Conservation (phyloP, 2,888 invertebrate genomes). For the Andrena chrysosceles region DNA sequence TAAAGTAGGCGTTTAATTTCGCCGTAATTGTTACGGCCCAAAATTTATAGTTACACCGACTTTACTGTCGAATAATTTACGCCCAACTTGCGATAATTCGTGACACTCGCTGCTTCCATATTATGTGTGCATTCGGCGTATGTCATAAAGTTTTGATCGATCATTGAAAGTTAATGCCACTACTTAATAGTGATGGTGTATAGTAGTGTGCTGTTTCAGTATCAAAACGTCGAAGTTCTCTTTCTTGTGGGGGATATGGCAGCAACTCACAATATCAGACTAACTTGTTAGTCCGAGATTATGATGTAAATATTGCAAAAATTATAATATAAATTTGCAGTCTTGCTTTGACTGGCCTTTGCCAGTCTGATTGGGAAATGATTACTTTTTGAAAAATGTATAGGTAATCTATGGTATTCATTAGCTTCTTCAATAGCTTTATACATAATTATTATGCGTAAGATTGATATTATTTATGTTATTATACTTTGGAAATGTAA, state of each 20-base stretch:
- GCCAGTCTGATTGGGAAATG: too few species aligned
- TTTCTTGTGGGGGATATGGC: background rate
- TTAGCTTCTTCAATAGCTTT: too few species aligned
- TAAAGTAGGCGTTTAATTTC: constrained; percentile 10
- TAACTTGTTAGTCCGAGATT: too few species aligned
- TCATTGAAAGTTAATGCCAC: background rate
- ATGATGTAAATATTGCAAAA: too few species aligned
- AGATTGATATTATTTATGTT: background rate
- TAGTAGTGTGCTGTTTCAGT: background rate
- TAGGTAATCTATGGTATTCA: background rate
- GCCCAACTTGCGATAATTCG: constrained; percentile 8
- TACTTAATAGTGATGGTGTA: background rate
- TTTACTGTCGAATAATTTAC: constrained; percentile 1
- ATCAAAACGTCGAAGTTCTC: background rate
- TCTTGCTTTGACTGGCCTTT: too few species aligned
- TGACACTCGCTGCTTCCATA: background rate
- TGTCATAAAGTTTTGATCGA: background rate
- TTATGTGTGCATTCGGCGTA: background rate
- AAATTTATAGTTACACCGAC: constrained; percentile 7
- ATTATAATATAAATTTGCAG: too few species aligned
- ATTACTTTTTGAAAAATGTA: background rate
- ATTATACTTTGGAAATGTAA: background rate
- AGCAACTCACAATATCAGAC: too few species aligned
- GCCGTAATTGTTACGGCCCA: background rate
- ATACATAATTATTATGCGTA: too few species aligned